Base-by-base conservation (phyloP, 1,140 invertebrate species). In the Leptopilina boulardi region DNA sequence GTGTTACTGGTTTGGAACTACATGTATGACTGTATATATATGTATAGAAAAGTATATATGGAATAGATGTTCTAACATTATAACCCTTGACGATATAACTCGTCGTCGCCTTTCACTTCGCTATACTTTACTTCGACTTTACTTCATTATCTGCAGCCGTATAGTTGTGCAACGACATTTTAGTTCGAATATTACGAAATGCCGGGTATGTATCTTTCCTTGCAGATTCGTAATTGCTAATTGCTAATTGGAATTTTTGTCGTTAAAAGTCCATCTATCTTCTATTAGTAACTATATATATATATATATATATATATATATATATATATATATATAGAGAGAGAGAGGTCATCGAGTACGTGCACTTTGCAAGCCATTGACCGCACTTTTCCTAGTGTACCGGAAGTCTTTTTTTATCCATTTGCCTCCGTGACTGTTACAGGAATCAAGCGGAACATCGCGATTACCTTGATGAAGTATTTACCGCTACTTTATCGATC, bases 71-170 rank as follows among this genome's bases (percentile, higher is more conserved):
- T 51, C 47, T 51, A 51, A 51, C 47, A 51, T 51, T 51, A 77
- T 80, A 76, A 76, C 77, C 71, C 76, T 21, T 66, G 76, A 77
- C 80, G 79, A 84, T 83, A 77, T n/a, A 75, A 38, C 34, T 38
- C 34, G 75, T 82, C 80, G 85, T 82, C 84, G 86, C 88, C 89
- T 90, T 90, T 90, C 89, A 90, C 89, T 90, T 84, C 81, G 77
- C 85, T 81, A 83, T 87, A 86, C 80, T 81, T 85, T 86, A 83
- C 83, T 81, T 82, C 82, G 88, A 86, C 80, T 81, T 85, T 86
- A 83, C 83, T 81, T 82, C 82, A 88, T 86, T 88, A 84, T 81
- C 78, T 81, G 83, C 85, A 79, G 83, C 78, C 78, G 71, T 56
- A 30, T 30, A 73, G 74, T 90, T 89, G 86, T 86, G 88, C 86